Percentiles rank a stretch among this genome's conserved stretches.
phyloP scores from a whole-genome alignment of 2,113 vertebrate genomes.

The Rhynchomys soricoides region DNA sequence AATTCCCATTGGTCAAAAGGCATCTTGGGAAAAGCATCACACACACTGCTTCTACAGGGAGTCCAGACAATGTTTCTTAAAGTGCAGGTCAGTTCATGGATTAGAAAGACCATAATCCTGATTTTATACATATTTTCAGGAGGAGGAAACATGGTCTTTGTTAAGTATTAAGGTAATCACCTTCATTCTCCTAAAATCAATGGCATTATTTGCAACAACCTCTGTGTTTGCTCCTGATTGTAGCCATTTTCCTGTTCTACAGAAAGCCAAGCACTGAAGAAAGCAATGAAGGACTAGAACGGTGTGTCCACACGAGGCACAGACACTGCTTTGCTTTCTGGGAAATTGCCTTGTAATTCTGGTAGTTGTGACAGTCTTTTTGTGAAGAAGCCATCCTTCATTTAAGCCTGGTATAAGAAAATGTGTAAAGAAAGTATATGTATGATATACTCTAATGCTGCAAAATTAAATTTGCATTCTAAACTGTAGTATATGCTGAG shows the following conservation, averaged over 20 bases:
- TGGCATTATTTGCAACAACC: background rate
- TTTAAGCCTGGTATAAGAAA: conserved; percentile 58
- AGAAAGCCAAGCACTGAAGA: background rate
- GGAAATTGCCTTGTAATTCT: background rate
- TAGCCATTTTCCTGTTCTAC: background rate
- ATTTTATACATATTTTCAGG: background rate
- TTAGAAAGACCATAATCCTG: background rate
- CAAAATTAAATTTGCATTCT: background rate
- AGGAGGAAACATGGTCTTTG: background rate
- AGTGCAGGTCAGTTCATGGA: background rate
- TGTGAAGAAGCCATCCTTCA: conserved; percentile 47
- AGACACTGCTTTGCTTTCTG: background rate
- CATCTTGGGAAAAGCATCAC: background rate
- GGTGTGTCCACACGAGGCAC: no score
- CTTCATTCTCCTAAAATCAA: background rate
- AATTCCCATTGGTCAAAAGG: background rate
- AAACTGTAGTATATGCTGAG: background rate
- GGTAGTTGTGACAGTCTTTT: background rate
- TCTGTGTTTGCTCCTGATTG: background rate
- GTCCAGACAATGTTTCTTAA: background rate
- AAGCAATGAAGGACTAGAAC: background rate
- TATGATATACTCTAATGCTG: background rate
- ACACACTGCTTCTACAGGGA: background rate
- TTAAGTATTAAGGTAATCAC: background rate
- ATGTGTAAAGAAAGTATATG: background rate